Conservation (phyloP, 2,888 invertebrate species). For the Temnothorax ravouxi region DNA sequence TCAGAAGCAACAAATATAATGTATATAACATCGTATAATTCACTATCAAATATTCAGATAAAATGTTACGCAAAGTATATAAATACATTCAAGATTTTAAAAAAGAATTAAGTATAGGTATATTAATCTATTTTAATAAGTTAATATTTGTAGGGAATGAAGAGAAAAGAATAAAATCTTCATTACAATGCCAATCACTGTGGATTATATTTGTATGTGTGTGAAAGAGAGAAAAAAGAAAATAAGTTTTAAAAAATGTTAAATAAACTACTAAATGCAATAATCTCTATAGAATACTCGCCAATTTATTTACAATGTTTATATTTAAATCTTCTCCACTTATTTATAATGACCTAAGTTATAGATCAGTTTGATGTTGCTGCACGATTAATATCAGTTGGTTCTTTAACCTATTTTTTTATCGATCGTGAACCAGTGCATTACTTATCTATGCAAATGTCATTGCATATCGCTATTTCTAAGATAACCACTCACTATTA, state of each 20-base stretch:
- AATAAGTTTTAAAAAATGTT: background rate
- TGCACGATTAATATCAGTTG: background rate
- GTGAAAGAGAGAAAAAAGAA: background rate
- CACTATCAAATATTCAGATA: background rate
- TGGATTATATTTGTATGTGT: background rate
- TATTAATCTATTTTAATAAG: background rate
- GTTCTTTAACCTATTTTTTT: conserved; percentile 19
- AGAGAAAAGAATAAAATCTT: background rate
- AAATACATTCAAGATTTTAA: background rate
- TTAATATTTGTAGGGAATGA: background rate
- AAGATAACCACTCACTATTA: background rate
- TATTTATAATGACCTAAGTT: conserved; percentile 7
- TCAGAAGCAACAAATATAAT: background rate
- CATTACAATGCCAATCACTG: background rate
- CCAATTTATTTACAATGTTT: background rate
- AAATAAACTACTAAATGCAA: background rate
- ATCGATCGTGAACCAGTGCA: conserved; percentile 10
- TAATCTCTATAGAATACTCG: background rate
- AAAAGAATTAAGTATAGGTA: background rate
- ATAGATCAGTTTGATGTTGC: background rate
- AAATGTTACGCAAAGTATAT: background rate
- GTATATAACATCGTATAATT: background rate
- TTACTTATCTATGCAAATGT: conserved; percentile 22
- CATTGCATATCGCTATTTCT: conserved; percentile 1
- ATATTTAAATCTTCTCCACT: background rate